Evolutionary conservation across 2,113 vertebrate species (phyloP), one percentile per base, ranked within the genome.

Genomic region (Tetrao urogallus): DNA sequence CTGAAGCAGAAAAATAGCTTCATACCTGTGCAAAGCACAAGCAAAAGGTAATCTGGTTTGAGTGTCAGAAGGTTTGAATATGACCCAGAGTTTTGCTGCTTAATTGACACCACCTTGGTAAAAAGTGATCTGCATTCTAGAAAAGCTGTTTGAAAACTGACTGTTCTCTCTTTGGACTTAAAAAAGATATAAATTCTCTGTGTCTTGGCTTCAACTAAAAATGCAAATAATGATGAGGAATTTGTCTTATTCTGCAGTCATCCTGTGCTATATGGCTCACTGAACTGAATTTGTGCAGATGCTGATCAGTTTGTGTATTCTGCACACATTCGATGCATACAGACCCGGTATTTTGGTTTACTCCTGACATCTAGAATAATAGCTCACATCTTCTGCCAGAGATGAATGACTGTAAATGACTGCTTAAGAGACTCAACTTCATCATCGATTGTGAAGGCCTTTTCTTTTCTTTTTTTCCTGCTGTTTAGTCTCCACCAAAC

Each of bases 321-420:
- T 90, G 56, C 67, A 95, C 88, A 83, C 75, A 67, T 34, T 83
- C 63, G 22, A 47, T 67, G 64, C 38, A 36, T 13, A 43, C 13
- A 76, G 56, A 70, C 38, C 9, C 0, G 1, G 48, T 52, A 69
- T 72, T 95, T 84, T 75, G 50, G 43, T 93, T 95, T 83, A 67
- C 43, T 93, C 57, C 47, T 92, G 80, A 77, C 85, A 86, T 40
- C 11, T 36, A 85, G 78, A 93, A 93, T 85, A 94, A 96, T 92
- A 93, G 60, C 75, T 89, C 76, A 75, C 82, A 78, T 88, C 76
- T 91, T 88, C 72, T 93, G 87, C 80, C 89, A 86, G 75, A 93
- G 96, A 96, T 81, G 79, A 95, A 96, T 96, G 89, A 88, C 72
- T 91, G 82, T 45, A 95, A 95, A 92, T 91, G 72, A 88, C 48